Conservation (phyloP, 2,888 invertebrate species). For the Sisyra terminalis region DNA sequence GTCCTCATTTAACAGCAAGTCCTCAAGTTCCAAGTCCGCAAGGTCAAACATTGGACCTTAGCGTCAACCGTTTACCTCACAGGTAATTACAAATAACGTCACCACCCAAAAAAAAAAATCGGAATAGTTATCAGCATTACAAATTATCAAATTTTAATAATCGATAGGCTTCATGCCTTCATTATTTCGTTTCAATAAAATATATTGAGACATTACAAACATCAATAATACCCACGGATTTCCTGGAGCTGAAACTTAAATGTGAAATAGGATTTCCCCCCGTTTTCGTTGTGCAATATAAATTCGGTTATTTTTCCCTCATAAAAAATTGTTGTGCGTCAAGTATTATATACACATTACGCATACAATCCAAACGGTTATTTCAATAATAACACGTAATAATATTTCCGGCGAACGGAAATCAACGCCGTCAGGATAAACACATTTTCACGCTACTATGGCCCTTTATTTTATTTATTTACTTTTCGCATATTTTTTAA, state of each 20-base stretch:
- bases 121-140: neutral
- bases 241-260: neutral
- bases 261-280: no score
- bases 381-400: no score
- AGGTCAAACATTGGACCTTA: conserved; percentile 78
- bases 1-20: conserved; percentile 69
- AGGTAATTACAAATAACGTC: conserved; percentile 35
- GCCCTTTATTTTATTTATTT: conserved; percentile 8
- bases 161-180: no score
- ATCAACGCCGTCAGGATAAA: no score
- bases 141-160: neutral
- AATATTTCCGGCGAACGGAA: no score
- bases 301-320: no score
- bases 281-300: no score
- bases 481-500: conserved; percentile 6
- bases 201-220: neutral
- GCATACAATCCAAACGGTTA: no score
- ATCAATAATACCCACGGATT: neutral
- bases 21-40: conserved; percentile 84
- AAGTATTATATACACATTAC: no score
- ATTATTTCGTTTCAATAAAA: neutral
- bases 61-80: conserved; percentile 72
- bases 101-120: neutral
- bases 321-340: no score
- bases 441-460: conserved; percentile 6